Percentiles rank a stretch among this genome's conserved stretches.
phyloP scores from a whole-genome alignment of 2,888 invertebrate genomes.

The Agonum fuliginosum region DNA sequence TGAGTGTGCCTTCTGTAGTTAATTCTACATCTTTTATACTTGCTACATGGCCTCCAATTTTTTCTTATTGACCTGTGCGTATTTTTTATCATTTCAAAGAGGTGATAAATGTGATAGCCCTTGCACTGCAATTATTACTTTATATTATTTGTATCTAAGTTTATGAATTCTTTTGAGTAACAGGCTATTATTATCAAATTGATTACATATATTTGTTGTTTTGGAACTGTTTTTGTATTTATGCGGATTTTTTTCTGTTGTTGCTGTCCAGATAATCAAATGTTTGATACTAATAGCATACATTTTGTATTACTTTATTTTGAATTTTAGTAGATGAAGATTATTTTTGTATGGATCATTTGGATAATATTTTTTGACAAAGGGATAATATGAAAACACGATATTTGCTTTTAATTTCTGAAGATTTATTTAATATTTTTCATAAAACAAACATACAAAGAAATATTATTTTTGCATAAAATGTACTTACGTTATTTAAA shows the following conservation, averaged over 20 bases:
- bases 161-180: constrained; percentile 14
- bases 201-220: constrained; percentile 9
- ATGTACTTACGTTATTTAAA: too few species aligned
- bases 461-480: too few species aligned
- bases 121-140: constrained; percentile 31
- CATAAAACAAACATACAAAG: too few species aligned
- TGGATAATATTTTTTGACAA: background rate
- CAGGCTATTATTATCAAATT: background rate
- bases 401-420: background rate
- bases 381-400: background rate
- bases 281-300: background rate
- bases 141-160: constrained; percentile 5
- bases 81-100: constrained; percentile 4
- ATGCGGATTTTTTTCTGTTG: background rate
- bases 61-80: constrained; percentile 18
- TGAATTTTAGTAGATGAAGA: background rate
- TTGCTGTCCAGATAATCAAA: background rate
- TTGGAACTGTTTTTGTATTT: constrained; percentile 11
- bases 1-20: constrained; percentile 40
- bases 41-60: constrained; percentile 29
- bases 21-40: constrained; percentile 46
- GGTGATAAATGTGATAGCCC: constrained; percentile 34
- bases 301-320: too few species aligned
- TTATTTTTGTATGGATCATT: background rate
- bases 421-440: background rate